Evolutionary conservation across 2,797 vertebrate species (phyloP).

Genomic region (Megaceryle alcyon): DNA sequence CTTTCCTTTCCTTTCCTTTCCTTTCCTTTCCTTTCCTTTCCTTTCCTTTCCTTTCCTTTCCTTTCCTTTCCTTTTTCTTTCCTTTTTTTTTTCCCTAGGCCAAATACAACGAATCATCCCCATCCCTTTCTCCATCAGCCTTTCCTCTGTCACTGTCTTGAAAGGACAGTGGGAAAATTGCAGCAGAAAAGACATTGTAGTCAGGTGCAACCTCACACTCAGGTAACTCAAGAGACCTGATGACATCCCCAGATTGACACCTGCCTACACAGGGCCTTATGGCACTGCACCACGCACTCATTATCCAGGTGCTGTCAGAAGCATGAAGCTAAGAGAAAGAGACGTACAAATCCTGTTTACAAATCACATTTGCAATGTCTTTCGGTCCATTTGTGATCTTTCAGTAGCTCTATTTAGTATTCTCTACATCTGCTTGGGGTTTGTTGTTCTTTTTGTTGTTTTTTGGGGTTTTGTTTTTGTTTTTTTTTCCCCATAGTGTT

Average conservation of each 20-base stretch:
- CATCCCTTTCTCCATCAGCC: background rate
- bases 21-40: background rate
- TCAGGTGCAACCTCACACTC: background rate
- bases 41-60: background rate
- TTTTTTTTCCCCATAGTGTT: slow-evolving; percentile 14
- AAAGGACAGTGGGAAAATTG: background rate
- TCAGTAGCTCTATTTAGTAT: slow-evolving; percentile 71
- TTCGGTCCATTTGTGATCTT: slow-evolving; percentile 64
- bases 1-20: too few relatives aligned
- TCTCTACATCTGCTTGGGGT: slow-evolving; percentile 73
- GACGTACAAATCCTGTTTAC: slow-evolving; percentile 37
- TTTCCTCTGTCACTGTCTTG: background rate
- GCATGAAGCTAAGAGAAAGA: background rate
- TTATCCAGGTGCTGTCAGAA: slow-evolving; percentile 2
- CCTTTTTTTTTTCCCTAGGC: too few relatives aligned
- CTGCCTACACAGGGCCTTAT: background rate
- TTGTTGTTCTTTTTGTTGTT: background rate
- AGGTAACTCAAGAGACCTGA: background rate
- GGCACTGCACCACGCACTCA: background rate
- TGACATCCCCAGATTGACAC: background rate
- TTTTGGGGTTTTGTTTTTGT: background rate
- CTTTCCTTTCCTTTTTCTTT: too few relatives aligned
- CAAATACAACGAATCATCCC: background rate
- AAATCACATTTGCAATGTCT: slow-evolving; percentile 64
- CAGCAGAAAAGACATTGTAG: background rate